Base-by-base conservation (phyloP, 2,888 invertebrate genomes). In the Hypercompe scribonia region DNA sequence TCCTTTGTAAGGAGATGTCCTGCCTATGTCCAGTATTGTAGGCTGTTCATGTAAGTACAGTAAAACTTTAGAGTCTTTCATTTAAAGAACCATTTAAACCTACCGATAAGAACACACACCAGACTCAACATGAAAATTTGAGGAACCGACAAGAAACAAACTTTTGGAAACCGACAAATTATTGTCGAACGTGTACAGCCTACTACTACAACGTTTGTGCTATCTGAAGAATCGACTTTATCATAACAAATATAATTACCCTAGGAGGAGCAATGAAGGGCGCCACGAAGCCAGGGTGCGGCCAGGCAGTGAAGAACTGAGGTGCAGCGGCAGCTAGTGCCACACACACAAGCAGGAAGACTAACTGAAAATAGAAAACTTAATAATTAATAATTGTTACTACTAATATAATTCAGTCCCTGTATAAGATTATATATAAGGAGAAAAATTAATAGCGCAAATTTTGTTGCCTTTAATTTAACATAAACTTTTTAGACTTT, bases 281-380 rank as follows among this genome's bases (percentile, higher is more conserved):
- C 69, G 76, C 82, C 68, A 61, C 90, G 84, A 68, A 76, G 15
- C 80, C 77, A 0, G 80, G 67, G n/a, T 87, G 88, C 13, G 91
- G 90, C 86, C 86, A 91, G 65, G 85, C 63, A 71, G 86, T 73
- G 78, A 93, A 31, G 72, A 88, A 71, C 82, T 95, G 94, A 8
- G 95, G 95, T 39, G 95, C 94, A 28, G 94, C 95, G 65, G 93
- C 82, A 65, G 94, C 90, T 86, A 95, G 81, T 69, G 95, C 95
- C 86, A 95, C 91, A 87, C 89, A 93, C 87, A 91, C 92, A 76
- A 95, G 85, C 72, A 95, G 87, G 90, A 95, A 91, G 86, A 94
- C 89, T 72, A 94, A 89, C 95, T 95, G 84, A 1, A 79, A 79
- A 15, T 31, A 58, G 3, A 13, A 18, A 65, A 61, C 2, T 58